Evolutionary conservation across 2,888 invertebrate species (phyloP), one percentile per base, ranked within the genome.

Genomic region (Dexiosoma caninum): DNA sequence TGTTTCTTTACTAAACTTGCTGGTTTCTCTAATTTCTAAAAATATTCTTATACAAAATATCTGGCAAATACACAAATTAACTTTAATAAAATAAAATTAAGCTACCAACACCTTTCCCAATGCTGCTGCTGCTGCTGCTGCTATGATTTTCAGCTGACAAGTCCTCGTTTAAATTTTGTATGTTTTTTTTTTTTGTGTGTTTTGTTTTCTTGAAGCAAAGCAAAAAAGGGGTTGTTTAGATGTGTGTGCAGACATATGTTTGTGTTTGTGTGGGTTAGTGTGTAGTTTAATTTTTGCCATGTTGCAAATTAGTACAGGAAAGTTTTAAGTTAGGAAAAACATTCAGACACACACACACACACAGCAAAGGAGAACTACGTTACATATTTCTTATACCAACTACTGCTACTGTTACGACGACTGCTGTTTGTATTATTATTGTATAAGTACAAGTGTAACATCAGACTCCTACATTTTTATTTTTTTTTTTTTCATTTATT

Each of bases 301-400:
- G 71, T 76, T 80, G 76, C 76, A 81, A 81, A 81, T 81, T 76
- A 81, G 71, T 74, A 60, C 35, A 67, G 77, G 70, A 37, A 67
- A 67, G 40, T 30, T 67, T n/a, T 40, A 67, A 67, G 66, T 53
- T 53, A 53, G 53, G 44, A 55, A 55, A 30, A 16, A 53, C 35
- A 40, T 30, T 27, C 14, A 5, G 9, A 35, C 7, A 51, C n/a
- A 46, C 64, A 74, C 19, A 16, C 14, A 5, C 10, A 35, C 7
- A 51, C n/a, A 46, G 57, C 64, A 37, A 72, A 35, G 16, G 27
- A 75, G 30, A 59, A 42, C 35, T 76, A 44, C 60, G 67, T 67
- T 60, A 59, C 10, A 46, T 27, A 14, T 76, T 76, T 60, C 67
- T 66, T 72, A 51, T 60, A 23, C 42, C 21, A 42, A 23, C 42